Base-by-base conservation (phyloP, 2,113 vertebrate species). In the Microcebus murinus region DNA sequence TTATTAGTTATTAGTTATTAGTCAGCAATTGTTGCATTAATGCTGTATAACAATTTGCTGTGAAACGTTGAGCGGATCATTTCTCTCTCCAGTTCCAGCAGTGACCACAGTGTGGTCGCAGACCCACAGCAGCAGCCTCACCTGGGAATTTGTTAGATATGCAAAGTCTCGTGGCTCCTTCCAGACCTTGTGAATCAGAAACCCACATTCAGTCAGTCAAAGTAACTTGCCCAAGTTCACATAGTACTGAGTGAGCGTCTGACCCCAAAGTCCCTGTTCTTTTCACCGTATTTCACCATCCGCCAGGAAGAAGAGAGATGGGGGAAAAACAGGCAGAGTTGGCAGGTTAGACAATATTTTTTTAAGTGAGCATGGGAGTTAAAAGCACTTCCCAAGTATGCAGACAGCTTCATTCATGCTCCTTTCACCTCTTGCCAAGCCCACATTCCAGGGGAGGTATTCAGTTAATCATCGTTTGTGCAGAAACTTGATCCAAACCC, bases 391-490 rank as follows among this genome's bases (percentile, higher is more conserved):
- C 97, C 90, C 94, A 96, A 98, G 94, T 97, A 97, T 97, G 96
- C 97, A 98, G 98, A 97, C 98, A 98, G 97, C 98, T 98, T 98
- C 97, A 95, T 98, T 98, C 97, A 96, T 97, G 98, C 93, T 95
- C 92, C 79, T 97, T 93, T 94, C 97, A 89, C 97, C 95, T 95
- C 87, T 97, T 98, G 99, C 99, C 99, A 99, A 99, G 97, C 98
- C 98, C 97, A 96, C 98, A 98, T 99, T 98, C 98, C 98, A 97
- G 92, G 87, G 96, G 98, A 99, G 99, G 98, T 97, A 98, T 99
- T 98, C 96, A 98, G 98, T 99, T 99, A 99, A 99, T 98, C 98
- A 95, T 77, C 96, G 93, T 98, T 98, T 98, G 90, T 96, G 77
- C 96, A 97, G 98, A 97, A 98, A 98, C 96, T 96, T 96, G 98